A percentile compares a stretch with the other conserved stretches of the same genome.
Conservation (phyloP, 2,797 vertebrate genomes). For the Onychomys arenicola region DNA sequence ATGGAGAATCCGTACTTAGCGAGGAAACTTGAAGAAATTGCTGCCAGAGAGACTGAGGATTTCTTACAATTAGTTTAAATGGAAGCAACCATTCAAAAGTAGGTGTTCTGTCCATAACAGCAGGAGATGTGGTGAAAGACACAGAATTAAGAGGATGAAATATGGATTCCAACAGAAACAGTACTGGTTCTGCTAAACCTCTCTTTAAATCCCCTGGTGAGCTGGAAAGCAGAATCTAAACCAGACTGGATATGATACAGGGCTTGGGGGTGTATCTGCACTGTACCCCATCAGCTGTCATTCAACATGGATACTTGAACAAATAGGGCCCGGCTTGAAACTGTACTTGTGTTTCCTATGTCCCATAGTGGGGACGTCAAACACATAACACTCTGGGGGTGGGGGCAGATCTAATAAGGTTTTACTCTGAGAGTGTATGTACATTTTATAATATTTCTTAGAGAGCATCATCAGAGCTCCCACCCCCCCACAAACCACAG, state of each 20-base stretch:
- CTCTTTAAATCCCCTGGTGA: conserved; percentile 34
- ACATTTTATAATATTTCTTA: background rate
- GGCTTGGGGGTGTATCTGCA: background rate
- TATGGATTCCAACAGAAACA: conserved; percentile 62
- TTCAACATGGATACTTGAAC: background rate
- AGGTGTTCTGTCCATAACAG: background rate
- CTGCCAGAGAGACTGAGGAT: conserved; percentile 42
- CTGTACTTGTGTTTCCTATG: background rate
- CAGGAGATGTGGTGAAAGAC: conserved; percentile 39
- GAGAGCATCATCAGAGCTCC: background rate
- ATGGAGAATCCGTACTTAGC: conserved; percentile 65
- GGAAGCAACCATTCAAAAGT: conserved; percentile 61
- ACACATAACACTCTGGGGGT: background rate
- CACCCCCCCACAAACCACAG: background rate
- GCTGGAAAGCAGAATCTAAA: conserved; percentile 27
- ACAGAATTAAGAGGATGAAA: conserved; percentile 41
- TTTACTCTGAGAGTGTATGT: background rate
- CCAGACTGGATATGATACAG: background rate
- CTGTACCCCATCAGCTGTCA: background rate
- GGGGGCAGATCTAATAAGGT: background rate
- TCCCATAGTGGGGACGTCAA: background rate
- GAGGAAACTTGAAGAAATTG: conserved; percentile 63
- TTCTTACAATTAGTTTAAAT: conserved; percentile 67
- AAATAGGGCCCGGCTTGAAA: background rate
- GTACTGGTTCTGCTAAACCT: conserved; percentile 11